These are phyloP conservation scores for Tonatia bakeri DNA, from an alignment of 2,113 vertebrate genomes.

Conservation along the genomic window DNA sequence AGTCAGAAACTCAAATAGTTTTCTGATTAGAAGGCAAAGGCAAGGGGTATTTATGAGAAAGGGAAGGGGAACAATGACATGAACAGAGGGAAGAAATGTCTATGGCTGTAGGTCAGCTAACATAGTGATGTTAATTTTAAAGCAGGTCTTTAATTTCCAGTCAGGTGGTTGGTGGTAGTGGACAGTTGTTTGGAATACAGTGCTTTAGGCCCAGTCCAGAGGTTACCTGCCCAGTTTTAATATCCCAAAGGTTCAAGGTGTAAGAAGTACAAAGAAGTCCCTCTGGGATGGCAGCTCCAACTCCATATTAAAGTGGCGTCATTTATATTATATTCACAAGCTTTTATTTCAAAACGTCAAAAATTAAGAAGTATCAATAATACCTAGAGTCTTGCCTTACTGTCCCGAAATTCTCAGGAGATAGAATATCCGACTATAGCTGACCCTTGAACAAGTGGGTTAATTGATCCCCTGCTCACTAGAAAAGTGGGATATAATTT, in stretches of 20 bases:
- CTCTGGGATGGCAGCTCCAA: neutral
- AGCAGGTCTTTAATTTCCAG: neutral
- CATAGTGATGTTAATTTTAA: neutral
- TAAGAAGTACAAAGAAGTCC: neutral
- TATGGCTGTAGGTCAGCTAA: neutral
- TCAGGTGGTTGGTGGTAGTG: too few species aligned
- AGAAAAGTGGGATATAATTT: neutral
- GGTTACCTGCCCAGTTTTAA: neutral
- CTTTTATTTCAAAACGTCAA: conserved; percentile 28
- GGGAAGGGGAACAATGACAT: neutral
- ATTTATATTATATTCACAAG: neutral
- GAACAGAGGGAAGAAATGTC: neutral
- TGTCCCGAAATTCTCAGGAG: neutral
- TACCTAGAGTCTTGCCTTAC: neutral
- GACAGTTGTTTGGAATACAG: neutral
- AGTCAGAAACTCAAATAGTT: neutral
- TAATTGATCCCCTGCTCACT: neutral
- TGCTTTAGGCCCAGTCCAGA: neutral
- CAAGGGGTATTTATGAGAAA: neutral
- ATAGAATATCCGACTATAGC: neutral
- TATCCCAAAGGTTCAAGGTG: neutral
- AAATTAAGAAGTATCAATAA: neutral
- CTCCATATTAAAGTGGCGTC: neutral
- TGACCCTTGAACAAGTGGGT: neutral
- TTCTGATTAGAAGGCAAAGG: neutral